Base-by-base conservation (phyloP, 2,113 vertebrate species). In the Melanotaenia duboulayi region DNA sequence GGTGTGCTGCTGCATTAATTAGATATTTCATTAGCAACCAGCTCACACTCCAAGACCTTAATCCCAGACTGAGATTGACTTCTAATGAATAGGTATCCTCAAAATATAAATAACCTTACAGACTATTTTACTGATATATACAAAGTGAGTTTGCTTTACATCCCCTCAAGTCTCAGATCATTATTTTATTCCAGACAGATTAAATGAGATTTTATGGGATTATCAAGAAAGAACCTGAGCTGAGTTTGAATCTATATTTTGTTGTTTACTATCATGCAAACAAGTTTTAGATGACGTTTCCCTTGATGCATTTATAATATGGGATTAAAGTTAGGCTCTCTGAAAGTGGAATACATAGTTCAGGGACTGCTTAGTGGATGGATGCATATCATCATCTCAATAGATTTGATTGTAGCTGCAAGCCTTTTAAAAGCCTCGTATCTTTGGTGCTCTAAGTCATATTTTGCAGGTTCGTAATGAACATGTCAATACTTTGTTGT, bases 61-160 rank as follows among this genome's bases (percentile, higher is more conserved):
- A 54, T 40, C n/a, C 4, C 17, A 2, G 44, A 5, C 44, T 32
- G n/a, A 68, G 49, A 72, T 68, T 17, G 57, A 56, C 64, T 44
- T 14, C 25, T 48, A 13, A 57, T 20, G 19, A 20, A 42, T 7
- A 3, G 9, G 0, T 22, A 4, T 63, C 25, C 17, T 65, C 3
- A 49, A 52, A 67, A 59, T 58, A 11, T 11, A 62, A 64, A 69
- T 49, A 60, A 50, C 20, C 22, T 54, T 37, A 32, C 20, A 40
- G 23, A 28, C 32, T 22, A n/a, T 20, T 55, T 23, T 9, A 16
- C 14, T 19, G 22, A 39, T 9, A 44, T 55, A 63, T 7, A 19
- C 19, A 23, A 20, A 16, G 44, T 23, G 0, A 1, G 19, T 74
- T 75, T 22, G 7, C n/a, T 64, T 28, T 23, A 0, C 37, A 37